Evolutionary conservation across 2,888 invertebrate species (phyloP).

Genomic region (Pemphredon lugubris): DNA sequence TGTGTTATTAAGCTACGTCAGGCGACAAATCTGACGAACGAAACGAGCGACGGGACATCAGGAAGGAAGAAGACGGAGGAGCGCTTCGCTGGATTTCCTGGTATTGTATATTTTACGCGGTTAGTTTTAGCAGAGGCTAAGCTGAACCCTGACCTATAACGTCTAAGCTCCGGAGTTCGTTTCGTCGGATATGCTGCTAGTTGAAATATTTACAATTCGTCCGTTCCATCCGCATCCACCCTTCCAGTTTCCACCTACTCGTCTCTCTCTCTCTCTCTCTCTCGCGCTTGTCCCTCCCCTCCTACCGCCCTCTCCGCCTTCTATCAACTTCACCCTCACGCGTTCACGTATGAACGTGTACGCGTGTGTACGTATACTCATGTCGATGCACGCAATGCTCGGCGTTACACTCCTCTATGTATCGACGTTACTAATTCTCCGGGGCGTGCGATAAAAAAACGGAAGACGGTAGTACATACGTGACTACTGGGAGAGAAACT

Average conservation of each 20-base stretch:
- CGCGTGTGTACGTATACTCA: neutral
- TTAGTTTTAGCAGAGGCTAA: slow-evolving; percentile 61
- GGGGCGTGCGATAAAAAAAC: slow-evolving; percentile 4
- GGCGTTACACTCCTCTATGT: slow-evolving; percentile 17
- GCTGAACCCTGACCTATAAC: slow-evolving; percentile 71
- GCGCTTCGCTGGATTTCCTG: slow-evolving; percentile 32
- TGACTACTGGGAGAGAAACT: neutral
- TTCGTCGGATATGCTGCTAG: slow-evolving; percentile 63
- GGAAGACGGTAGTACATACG: slow-evolving; percentile 1
- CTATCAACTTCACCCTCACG: slow-evolving; percentile 4
- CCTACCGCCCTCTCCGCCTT: neutral
- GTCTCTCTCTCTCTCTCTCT: slow-evolving; percentile 6
- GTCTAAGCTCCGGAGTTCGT: slow-evolving; percentile 63
- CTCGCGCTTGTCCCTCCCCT: neutral
- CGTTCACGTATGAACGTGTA: neutral
- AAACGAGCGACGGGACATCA: slow-evolving; percentile 1
- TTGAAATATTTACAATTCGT: slow-evolving; percentile 71
- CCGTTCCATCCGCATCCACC: slow-evolving; percentile 42
- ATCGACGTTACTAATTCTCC: slow-evolving; percentile 34
- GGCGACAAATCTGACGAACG: too few species aligned
- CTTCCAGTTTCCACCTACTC: slow-evolving; percentile 5
- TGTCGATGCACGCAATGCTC: neutral
- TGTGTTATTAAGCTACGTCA: too few species aligned
- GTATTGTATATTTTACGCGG: slow-evolving; percentile 61
- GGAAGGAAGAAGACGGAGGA: slow-evolving; percentile 1